Evolutionary conservation across 2,113 vertebrate species (phyloP).

Genomic region (Alaudala cheleensis): DNA sequence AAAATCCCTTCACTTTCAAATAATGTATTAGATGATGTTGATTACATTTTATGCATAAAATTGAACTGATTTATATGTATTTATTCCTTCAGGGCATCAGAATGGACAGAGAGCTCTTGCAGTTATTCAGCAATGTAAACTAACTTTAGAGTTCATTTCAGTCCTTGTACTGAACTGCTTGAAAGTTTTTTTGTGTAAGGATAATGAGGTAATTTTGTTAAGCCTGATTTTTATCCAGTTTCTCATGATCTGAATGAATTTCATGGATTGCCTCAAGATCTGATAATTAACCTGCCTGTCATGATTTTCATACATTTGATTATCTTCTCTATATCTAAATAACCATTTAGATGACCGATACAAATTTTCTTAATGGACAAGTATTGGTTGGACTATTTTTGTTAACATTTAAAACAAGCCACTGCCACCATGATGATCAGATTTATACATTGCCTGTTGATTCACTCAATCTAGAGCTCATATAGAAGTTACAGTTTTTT

Average conservation of each 20-base stretch:
- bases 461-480: not conserved
- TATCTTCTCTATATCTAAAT: not conserved
- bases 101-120: not conserved
- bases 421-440: not conserved
- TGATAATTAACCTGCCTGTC: not conserved
- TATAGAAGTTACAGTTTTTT: not conserved
- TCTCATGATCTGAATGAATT: not conserved
- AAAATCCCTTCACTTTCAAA: not conserved
- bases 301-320: not conserved
- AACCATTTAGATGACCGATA: not conserved
- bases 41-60: not conserved
- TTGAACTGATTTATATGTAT: not conserved
- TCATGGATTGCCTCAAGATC: not conserved
- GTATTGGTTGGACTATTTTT: not conserved
- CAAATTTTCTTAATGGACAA: not conserved
- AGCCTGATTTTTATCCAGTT: not conserved
- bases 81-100: not conserved
- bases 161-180: not conserved
- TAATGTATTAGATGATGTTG: not conserved
- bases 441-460: not conserved
- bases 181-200: not conserved
- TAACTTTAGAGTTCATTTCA: not conserved
- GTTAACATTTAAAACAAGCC: not conserved
- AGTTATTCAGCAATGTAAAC: not conserved
- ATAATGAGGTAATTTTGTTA: not conserved